Evolutionary conservation across 2,113 vertebrate species (phyloP), one percentile per base, ranked within the genome.

Genomic region (Columbina picui): DNA sequence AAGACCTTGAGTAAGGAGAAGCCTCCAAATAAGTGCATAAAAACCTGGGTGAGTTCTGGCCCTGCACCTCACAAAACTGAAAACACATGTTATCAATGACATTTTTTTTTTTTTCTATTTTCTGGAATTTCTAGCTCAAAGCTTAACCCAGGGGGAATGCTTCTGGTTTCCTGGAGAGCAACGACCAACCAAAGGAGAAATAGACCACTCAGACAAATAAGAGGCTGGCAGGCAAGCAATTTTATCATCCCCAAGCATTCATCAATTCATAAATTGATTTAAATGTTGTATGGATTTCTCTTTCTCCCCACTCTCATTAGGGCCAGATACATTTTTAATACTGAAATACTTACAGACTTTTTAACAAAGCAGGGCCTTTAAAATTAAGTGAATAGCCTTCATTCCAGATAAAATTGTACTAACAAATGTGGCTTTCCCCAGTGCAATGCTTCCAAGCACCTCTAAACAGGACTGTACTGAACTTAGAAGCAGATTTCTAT

Each of bases 141-240:
- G 22, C 32, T 84, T 47, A 75, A 78, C 7, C 15, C 0, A 0
- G 3, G 2, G 63, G 36, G 7, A 7, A n/a, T 22, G 1, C 19
- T 84, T 71, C 43, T 49, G 32, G 8, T 83, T 82, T 93, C 45
- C 18, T 15, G 22, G 57, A 50, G 13, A 81, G 9, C 25, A 43
- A 14, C 29, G 43, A 81, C 41, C 17, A 59, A 21, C 7, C 47
- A 78, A 56, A 89, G 39, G 14, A 27, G 8, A 7, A 69, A 25
- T 0, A 68, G 14, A 47, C 47, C 6, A 53, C 26, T 13, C n/a
- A 41, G 22, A n/a, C 1, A 23, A 79, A 70, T 43, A 17, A 57
- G 60, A 94, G 32, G 12, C 59, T 64, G 41, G 17, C 15, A 65
- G 19, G 11, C 5, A 87, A 84, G 63, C 11, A 70, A 14, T 74